Conservation (phyloP, 2,113 vertebrate genomes). For the Xiphophorus couchianus region DNA sequence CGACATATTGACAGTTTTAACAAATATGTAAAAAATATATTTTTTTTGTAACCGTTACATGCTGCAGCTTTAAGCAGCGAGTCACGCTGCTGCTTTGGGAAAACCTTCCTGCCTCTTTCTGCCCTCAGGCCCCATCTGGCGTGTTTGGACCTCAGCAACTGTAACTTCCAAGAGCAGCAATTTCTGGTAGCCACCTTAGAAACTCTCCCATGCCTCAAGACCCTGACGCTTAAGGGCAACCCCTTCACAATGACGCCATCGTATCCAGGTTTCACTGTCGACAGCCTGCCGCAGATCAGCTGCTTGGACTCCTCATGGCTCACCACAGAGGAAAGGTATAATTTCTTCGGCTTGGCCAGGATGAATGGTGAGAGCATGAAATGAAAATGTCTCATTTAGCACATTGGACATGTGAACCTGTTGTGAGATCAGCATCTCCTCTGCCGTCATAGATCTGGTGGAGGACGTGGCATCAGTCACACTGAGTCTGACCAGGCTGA, state of each 20-base stretch:
- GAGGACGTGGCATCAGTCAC: constrained; percentile 60
- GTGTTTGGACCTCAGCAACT: constrained; percentile 89
- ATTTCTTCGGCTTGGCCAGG: constrained; percentile 73
- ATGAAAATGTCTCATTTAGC: neutral
- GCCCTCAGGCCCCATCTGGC: constrained; percentile 85
- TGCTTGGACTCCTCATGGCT: constrained; percentile 80
- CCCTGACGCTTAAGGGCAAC: constrained; percentile 86
- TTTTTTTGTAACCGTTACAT: no score
- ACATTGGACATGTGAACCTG: neutral
- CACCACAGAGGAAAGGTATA: constrained; percentile 72
- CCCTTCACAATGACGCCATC: constrained; percentile 80
- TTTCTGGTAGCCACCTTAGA: constrained; percentile 70
- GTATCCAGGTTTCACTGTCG: constrained; percentile 86
- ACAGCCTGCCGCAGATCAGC: constrained; percentile 80
- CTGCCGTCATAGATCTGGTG: constrained; percentile 68
- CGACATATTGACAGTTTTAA: no score
- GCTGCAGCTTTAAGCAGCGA: no score
- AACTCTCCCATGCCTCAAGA: constrained; percentile 74
- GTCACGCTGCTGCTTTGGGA: no score
- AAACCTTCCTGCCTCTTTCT: neutral
- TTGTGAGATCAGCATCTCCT: neutral
- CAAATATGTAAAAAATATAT: no score
- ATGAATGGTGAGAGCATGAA: constrained; percentile 76
- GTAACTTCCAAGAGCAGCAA: constrained; percentile 79
- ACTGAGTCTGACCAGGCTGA: constrained; percentile 79